Percentiles rank a stretch among this genome's conserved stretches.
Evolutionary conservation across 92 coral and sea anemone genomes (phyloP).

Genomic region (Isaurus tuberculatus): DNA sequence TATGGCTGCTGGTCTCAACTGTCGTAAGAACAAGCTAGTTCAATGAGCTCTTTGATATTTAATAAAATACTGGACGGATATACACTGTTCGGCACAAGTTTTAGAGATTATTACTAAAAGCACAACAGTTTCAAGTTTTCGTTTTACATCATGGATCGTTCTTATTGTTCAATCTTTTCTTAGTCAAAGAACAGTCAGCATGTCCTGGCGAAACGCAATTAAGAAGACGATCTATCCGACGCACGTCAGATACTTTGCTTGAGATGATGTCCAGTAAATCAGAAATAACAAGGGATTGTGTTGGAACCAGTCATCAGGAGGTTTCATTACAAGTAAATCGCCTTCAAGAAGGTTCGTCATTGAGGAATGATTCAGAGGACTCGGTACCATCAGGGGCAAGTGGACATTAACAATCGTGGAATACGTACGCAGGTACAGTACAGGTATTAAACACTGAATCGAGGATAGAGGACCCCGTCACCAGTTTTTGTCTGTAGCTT

Average conservation of each 20-base stretch:
- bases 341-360: background rate
- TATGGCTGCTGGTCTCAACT: too few relatives aligned
- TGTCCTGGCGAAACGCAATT: background rate
- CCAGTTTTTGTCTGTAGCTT: too few relatives aligned
- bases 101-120: background rate
- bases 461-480: too few relatives aligned
- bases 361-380: constrained; percentile 6
- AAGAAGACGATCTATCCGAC: constrained; percentile 6
- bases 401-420: background rate
- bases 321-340: background rate
- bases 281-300: background rate
- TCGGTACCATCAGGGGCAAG: background rate
- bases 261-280: background rate
- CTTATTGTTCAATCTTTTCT: background rate
- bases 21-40: too few relatives aligned
- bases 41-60: too few relatives aligned
- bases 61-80: too few relatives aligned
- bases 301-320: background rate
- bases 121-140: too few relatives aligned
- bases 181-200: background rate
- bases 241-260: background rate
- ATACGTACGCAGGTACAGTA: background rate
- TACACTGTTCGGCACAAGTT: too few relatives aligned
- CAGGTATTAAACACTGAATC: background rate
- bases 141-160: background rate